A percentile compares a stretch with the other conserved stretches of the same genome.
Evolutionary conservation across 35 echinoderm and acorn worm species (phyloP).

Genomic region (Ptychodera flava): DNA sequence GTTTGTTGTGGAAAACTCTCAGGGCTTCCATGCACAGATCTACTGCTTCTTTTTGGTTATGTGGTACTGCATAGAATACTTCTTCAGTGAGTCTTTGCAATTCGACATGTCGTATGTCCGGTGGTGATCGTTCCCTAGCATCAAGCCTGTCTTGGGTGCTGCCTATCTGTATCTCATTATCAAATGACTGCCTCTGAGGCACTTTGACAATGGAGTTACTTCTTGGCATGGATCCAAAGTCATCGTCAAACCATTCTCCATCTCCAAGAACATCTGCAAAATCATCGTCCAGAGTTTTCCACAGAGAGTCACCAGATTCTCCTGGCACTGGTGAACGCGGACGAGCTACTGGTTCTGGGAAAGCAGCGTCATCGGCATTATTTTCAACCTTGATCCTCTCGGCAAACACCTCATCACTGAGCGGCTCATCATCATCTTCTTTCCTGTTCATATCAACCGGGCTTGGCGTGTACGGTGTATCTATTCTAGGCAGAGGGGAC

Average conservation of each 20-base stretch:
- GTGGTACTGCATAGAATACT: constrained; percentile 90
- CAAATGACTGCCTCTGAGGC: constrained; percentile 36
- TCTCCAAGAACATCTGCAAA: constrained; percentile 76
- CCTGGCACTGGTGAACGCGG: constrained; percentile 87
- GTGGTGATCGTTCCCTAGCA: constrained; percentile 23
- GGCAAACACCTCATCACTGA: constrained; percentile 79
- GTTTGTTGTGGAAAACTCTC: constrained; percentile 52
- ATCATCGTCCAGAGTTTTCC: constrained; percentile 74
- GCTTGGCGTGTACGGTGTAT: constrained; percentile 61
- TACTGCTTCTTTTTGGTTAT: constrained; percentile 75
- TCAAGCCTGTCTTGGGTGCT: constrained; percentile 20
- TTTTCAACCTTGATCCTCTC: constrained; percentile 75
- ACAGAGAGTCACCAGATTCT: constrained; percentile 81
- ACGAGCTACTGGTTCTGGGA: constrained; percentile 55
- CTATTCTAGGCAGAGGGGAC: constrained; percentile 22
- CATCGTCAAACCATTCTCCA: constrained; percentile 98
- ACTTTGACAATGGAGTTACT: constrained; percentile 88
- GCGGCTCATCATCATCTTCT: constrained; percentile 33
- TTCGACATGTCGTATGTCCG: constrained; percentile 45
- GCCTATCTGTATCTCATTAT: constrained; percentile 1
- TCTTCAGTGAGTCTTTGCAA: constrained; percentile 76
- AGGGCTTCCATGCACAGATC: constrained; percentile 49
- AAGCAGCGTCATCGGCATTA: constrained; percentile 40
- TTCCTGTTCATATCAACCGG: constrained; percentile 8
- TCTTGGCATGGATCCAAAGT: constrained; percentile 93